Evolutionary conservation across 92 coral and sea anemone species (phyloP), one percentile per base, ranked within the genome.

Genomic region (Porites divaricata): DNA sequence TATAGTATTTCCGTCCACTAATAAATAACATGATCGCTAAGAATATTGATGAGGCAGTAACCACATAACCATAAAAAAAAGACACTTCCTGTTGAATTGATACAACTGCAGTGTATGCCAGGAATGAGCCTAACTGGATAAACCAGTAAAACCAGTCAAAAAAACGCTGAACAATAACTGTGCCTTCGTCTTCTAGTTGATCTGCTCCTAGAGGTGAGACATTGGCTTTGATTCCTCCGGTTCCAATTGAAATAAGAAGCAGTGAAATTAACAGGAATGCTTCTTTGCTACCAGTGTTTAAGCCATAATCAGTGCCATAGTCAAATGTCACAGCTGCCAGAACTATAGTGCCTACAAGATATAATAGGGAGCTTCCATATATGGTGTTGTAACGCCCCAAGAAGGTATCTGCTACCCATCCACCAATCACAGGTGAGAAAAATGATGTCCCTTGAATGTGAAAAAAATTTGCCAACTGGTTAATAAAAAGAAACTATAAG

Each of bases 151-250:
- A 90, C 96, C 95, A 92, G 68, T 87, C 87, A 52, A 95, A 95
- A 88, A 92, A 95, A 16, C 85, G 82, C 70, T 84, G 87, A 23
- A 90, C 90, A 17, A 80, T 72, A 50, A 74, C 15, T 20, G 75
- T 49, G 5, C 95, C 91, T 10, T 59, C 77, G 13, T 79, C 78
- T 14, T 77, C 88, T 63, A 90, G 57, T 76, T 92, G 94, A 81
- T 90, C 96, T 1, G 98, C 98, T n/a, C 98, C 98, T 2, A 95
- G 84, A 15, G 98, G 98, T 9, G 98, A 93, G 21, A 95, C 90
- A 59, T 90, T 95, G n/a, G 98, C 91, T 67, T 92, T 92, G 68
- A 95, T 86, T 19, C 95, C 98, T 21, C 98, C 98, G 6, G 94
- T 95, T 4, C 96, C 96, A 1, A 75, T 67, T 6, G 98, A 91